Conservation (phyloP, 2,888 invertebrate genomes). For the Harpagoxenus sublaevis region DNA sequence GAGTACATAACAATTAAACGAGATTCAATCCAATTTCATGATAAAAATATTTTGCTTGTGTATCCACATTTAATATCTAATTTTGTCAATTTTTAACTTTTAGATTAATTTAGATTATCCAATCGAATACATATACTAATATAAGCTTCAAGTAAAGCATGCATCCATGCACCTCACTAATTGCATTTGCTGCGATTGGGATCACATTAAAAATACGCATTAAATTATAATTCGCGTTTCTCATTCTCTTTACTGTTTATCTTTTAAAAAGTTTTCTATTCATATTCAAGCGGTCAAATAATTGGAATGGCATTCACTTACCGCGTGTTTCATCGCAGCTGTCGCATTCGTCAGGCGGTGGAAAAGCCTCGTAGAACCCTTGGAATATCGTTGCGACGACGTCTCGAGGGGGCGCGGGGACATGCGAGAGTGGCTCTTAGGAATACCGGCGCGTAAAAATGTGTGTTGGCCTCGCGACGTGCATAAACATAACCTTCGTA, state of each 20-base stretch:
- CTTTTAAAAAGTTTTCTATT: not conserved
- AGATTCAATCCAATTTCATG: not conserved
- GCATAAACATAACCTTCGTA: slow-evolving; percentile 77
- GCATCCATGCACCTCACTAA: not conserved
- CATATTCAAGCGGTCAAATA: not conserved
- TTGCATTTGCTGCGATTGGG: not conserved
- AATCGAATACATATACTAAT: not conserved
- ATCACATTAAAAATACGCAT: not conserved
- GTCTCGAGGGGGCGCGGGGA: slow-evolving; percentile 25
- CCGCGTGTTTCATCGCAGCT: not conserved
- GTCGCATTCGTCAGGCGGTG: not conserved
- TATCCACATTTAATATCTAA: not conserved
- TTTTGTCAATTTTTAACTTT: not conserved
- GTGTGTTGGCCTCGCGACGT: slow-evolving; percentile 61
- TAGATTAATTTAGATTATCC: not conserved
- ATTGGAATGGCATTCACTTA: not conserved
- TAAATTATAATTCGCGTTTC: not conserved
- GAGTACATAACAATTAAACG: not conserved
- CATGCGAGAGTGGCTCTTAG: slow-evolving; percentile 31
- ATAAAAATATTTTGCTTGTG: not conserved
- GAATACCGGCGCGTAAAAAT: slow-evolving; percentile 41
- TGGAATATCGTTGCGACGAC: not conserved
- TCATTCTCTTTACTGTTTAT: not conserved
- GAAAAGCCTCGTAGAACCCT: not conserved
- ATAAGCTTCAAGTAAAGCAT: not conserved